Evolutionary conservation across 1,140 invertebrate genomes (phyloP).

Genomic region (Trinorchestia longiramus): DNA sequence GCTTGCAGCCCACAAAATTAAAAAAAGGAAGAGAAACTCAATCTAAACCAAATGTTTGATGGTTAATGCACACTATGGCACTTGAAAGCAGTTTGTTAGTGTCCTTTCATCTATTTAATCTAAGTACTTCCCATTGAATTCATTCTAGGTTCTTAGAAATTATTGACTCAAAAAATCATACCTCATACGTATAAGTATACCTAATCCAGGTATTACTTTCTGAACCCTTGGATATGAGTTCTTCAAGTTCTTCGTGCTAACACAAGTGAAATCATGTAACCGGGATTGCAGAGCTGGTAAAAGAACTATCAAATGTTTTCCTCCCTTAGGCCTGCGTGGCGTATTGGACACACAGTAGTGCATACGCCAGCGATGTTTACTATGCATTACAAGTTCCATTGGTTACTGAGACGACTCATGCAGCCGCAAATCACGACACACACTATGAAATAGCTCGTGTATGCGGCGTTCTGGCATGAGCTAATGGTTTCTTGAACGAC

Average conservation of each 20-base stretch:
- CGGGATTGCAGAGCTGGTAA: neutral
- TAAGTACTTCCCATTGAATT: too few relatives aligned
- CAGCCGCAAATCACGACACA: neutral
- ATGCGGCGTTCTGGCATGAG: neutral
- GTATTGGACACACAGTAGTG: neutral
- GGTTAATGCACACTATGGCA: too few relatives aligned
- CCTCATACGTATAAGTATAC: too few relatives aligned
- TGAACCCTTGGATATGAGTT: neutral
- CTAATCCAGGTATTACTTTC: neutral
- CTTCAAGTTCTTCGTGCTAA: neutral
- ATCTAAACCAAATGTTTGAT: neutral
- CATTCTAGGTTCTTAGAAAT: too few relatives aligned
- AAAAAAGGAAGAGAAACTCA: neutral
- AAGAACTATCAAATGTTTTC: neutral
- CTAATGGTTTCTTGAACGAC: conserved; percentile 45
- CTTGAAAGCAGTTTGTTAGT: too few relatives aligned
- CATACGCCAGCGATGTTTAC: too few relatives aligned
- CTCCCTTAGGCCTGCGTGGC: neutral
- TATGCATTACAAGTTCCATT: too few relatives aligned
- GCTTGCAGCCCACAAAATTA: neutral
- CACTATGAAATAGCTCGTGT: neutral
- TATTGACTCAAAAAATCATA: too few relatives aligned
- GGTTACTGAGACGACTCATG: neutral
- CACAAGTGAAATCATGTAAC: neutral
- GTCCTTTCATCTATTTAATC: too few relatives aligned